Base-by-base conservation (phyloP, 2,797 vertebrate genomes). In the Muscicapa striata region DNA sequence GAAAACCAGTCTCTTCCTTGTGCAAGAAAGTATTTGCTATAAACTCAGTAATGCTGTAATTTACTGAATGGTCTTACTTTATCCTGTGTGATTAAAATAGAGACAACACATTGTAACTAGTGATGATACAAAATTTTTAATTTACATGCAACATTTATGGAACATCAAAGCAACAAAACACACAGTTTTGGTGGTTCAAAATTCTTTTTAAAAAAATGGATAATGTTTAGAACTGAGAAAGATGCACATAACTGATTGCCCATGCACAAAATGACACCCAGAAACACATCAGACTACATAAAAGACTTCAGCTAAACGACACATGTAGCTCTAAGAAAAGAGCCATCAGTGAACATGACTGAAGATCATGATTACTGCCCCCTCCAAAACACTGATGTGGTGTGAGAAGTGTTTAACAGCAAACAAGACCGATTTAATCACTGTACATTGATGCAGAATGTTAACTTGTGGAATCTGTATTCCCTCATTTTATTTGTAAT, bases 91-190 rank as follows among this genome's bases (percentile, higher is more conserved):
- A 89, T 54, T 80, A 95, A 61, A 92, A 90, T 61, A 78, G 38
- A 85, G 86, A 93, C 90, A 85, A 84, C 64, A 89, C 51, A 63
- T 20, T 90, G 26, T 59, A 76, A 76, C 36, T 84, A 64, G 58
- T 19, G 74, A 89, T 95, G 79, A 88, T 97, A 98, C 94, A 98
- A 98, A 98, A 97, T 79, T 84, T 98, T 98, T 98, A 98, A 98
- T 98, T 94, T 91, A 97, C 97, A 96, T 98, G 98, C 98, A 97
- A 97, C 96, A 97, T 89, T 93, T 86, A 96, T 91, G 94, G 95
- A 96, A 97, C 62, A 3, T 90, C 97, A 93, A 91, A 84, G 95
- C 95, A 98, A 97, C 90, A 93, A 97, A 97, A 96, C 89, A 82
- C 63, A 92, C 76, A 95, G 75, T 93, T 96, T 26, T 41, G 88